phyloP scores from a whole-genome alignment of 2,888 invertebrate species.

The Acronicta aceris region DNA sequence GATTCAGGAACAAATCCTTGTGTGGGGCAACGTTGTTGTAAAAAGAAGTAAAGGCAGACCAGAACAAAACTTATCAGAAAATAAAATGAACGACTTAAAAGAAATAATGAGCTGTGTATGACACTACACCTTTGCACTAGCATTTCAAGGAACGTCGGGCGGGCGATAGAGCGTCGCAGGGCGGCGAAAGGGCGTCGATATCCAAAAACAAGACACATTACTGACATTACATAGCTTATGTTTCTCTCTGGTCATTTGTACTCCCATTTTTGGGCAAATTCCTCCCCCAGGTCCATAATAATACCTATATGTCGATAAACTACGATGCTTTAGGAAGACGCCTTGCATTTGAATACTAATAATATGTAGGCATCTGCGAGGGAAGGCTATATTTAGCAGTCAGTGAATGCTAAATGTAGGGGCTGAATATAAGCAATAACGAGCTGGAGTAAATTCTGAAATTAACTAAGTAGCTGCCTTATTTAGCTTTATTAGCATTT shows the following conservation, averaged over 20 bases:
- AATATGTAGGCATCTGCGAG: conserved; percentile 20
- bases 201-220: neutral
- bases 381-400: conserved; percentile 27
- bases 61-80: too few species aligned
- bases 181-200: neutral
- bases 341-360: conserved; percentile 4
- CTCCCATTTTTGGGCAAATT: too few species aligned
- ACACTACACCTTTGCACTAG: too few species aligned
- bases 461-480: conserved; percentile 16
- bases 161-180: too few species aligned
- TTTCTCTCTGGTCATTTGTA: too few species aligned
- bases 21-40: too few species aligned
- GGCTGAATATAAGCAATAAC: conserved; percentile 26
- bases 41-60: too few species aligned
- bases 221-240: too few species aligned
- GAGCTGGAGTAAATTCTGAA: conserved; percentile 11
- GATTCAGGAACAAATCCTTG: too few species aligned
- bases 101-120: too few species aligned
- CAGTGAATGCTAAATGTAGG: conserved; percentile 16
- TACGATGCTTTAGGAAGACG: neutral
- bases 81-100: too few species aligned
- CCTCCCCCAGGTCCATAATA: too few species aligned
- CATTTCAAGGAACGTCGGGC: neutral
- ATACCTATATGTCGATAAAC: neutral
- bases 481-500: conserved; percentile 13